Evolutionary conservation across 2,113 vertebrate species (phyloP).

Genomic region (Corythornis madagascariensis): DNA sequence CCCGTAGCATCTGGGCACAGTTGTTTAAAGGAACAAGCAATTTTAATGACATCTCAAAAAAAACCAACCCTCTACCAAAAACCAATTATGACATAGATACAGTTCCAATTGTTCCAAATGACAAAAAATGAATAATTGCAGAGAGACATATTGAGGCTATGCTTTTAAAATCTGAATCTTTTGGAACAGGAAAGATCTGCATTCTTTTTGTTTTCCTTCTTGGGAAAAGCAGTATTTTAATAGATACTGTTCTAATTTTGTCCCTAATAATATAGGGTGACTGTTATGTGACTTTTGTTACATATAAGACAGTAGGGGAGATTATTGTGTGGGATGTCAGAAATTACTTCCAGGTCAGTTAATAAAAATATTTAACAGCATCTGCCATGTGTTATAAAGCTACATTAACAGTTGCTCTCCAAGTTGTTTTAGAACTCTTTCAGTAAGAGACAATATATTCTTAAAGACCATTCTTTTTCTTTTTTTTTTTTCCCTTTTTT

Average conservation of each 20-base stretch:
- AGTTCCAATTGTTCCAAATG: background rate
- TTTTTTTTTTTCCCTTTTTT: background rate
- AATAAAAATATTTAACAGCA: background rate
- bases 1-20: slow-evolving; percentile 31
- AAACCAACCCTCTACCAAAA: background rate
- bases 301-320: background rate
- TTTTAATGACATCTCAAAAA: background rate
- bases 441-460: background rate
- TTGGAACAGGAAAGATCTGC: background rate
- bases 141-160: background rate
- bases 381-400: background rate
- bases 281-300: background rate
- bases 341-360: background rate
- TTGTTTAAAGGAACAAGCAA: slow-evolving; percentile 46
- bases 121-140: background rate
- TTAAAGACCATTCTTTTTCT: background rate
- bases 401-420: background rate
- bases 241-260: background rate
- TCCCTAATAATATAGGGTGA: background rate
- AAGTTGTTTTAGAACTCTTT: background rate
- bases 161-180: background rate
- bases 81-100: background rate
- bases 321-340: background rate
- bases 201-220: background rate
- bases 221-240: background rate